phyloP scores from a whole-genome alignment of 2,888 invertebrate species.

The Tetanocera ferruginea region DNA sequence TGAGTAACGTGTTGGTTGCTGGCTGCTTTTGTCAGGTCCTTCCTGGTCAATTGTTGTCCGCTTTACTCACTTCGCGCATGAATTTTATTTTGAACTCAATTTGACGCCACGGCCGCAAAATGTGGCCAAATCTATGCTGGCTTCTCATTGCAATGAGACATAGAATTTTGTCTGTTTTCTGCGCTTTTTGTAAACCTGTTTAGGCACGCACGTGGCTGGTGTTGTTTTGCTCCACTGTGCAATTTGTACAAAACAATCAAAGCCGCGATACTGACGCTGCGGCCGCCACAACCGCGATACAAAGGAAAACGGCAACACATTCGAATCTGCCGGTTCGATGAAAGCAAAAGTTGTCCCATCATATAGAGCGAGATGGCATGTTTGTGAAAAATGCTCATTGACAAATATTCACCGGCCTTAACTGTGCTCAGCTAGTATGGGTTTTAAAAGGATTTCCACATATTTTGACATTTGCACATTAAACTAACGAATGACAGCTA shows the following conservation, averaged over 20 bases:
- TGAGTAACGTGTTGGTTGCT: neutral
- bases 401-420: neutral
- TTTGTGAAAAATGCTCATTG: neutral
- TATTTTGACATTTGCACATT: constrained; percentile 7
- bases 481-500: constrained; percentile 16
- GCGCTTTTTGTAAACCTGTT: neutral
- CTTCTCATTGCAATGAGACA: neutral
- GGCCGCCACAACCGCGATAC: neutral
- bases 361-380: neutral
- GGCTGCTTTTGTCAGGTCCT: neutral
- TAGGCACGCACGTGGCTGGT: neutral
- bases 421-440: neutral
- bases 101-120: constrained; percentile 23
- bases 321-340: neutral
- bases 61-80: neutral
- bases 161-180: neutral
- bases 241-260: neutral
- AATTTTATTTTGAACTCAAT: constrained; percentile 31
- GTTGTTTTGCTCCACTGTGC: neutral
- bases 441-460: neutral
- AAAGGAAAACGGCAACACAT: neutral
- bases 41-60: neutral
- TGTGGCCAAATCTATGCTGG: constrained; percentile 22
- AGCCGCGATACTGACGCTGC: neutral
- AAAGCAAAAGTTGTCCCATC: neutral